Evolutionary conservation across 2,797 vertebrate genomes (phyloP), one percentile per base, ranked within the genome.

Genomic region (Rachycentron canadum): DNA sequence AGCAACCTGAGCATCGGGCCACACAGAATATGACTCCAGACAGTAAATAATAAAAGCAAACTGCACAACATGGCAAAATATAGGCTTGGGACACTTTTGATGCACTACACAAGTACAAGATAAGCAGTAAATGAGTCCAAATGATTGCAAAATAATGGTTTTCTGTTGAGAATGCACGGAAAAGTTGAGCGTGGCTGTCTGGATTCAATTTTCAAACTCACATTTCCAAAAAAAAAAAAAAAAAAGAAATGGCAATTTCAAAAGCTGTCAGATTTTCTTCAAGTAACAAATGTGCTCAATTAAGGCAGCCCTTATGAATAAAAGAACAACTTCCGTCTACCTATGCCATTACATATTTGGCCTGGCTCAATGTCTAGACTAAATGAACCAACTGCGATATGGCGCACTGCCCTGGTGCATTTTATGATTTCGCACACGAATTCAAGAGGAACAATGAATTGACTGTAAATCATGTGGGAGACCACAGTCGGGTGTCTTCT

Each of bases 291-390:
- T 79, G 66, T 59, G 72, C 66, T 83, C 75, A 89, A 63, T 86
- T 78, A 83, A 25, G 28, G 28, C 74, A 78, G 64, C 30, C 79
- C 63, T 80, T 74, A 84, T 89, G 67, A 90, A 92, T 92, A 90
- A 90, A 90, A 87, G 9, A 86, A 49, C 36, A 86, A 88, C 81
- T 86, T 82, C 76, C 30, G 75, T 84, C 83, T 82, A 45, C 73
- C 52, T 28, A 4, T 86, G 72, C 50, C 69, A 74, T 69, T 79
- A 55, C 72, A 69, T 53, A 83, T 66, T 78, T 86, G 40, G 66
- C 76, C 66, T 62, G 63, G 58, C 57, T 64, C 67, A 69, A 45
- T 21, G 34, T 65, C 55, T 57, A 50, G 26, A 67, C n/a, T 61
- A 45, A 77, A 84, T 65, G 23, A 80, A 47, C 7, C 50, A 64